Conservation (phyloP, 2,888 invertebrate species). For the Ischnura elegans region DNA sequence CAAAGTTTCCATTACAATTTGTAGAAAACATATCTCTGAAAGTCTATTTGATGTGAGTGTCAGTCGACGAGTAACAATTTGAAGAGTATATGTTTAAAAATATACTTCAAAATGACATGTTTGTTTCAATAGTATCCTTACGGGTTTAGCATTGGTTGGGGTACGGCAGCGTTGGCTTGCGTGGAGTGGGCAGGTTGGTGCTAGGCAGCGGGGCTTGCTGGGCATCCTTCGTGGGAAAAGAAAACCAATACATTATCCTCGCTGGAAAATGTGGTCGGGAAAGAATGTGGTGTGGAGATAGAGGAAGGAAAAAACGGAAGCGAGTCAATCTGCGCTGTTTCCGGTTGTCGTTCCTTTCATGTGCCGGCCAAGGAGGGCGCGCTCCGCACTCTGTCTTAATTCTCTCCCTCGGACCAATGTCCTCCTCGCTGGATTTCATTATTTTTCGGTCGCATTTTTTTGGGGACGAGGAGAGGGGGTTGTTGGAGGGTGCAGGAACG, state of each 20-base stretch:
- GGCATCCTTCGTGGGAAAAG: neutral
- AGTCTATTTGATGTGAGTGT: too few species aligned
- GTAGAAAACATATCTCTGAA: too few species aligned
- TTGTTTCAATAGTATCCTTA: too few species aligned
- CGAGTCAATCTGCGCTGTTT: constrained; percentile 18
- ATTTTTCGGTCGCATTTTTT: neutral
- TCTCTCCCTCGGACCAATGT: neutral
- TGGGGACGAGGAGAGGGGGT: neutral
- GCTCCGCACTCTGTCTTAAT: neutral
- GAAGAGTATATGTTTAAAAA: too few species aligned
- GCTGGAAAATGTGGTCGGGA: neutral
- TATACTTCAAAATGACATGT: too few species aligned
- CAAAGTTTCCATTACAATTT: too few species aligned
- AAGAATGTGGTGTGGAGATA: neutral
- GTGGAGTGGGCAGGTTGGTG: neutral
- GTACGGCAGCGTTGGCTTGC: too few species aligned
- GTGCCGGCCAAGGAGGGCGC: neutral
- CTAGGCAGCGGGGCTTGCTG: neutral
- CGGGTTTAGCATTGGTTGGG: too few species aligned
- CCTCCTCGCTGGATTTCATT: neutral
- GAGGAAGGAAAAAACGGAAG: constrained; percentile 1
- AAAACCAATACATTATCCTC: neutral
- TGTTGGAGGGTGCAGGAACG: neutral
- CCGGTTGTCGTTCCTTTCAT: constrained; percentile 22
- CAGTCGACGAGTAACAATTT: too few species aligned